Conservation (phyloP, 2,113 vertebrate genomes). For the Bostrychus sinensis region DNA sequence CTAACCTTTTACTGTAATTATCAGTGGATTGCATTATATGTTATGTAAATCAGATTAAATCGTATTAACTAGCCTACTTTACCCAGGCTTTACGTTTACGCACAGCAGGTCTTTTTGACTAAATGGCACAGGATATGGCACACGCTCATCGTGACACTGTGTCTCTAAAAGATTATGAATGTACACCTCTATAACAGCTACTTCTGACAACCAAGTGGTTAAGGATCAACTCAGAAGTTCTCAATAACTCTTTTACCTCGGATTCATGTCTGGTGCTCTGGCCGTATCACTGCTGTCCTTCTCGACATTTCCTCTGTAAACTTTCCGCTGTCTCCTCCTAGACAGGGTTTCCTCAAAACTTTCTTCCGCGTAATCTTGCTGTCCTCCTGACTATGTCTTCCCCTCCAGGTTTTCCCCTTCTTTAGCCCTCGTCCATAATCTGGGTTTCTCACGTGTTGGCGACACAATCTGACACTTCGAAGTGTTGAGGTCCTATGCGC, state of each 20-base stretch:
- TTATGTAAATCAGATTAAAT: no score
- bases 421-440: constrained; percentile 42
- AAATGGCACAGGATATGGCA: no score
- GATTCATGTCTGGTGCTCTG: constrained; percentile 81
- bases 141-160: no score
- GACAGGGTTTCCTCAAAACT: constrained; percentile 24
- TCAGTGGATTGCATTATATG: no score
- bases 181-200: not conserved
- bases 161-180: no score
- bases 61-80: no score
- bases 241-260: constrained; percentile 71
- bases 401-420: constrained; percentile 26
- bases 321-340: constrained; percentile 39
- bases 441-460: constrained; percentile 62
- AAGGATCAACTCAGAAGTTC: constrained; percentile 21
- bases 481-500: constrained; percentile 57
- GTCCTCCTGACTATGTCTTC: constrained; percentile 12
- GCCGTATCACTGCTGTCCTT: constrained; percentile 57
- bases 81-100: no score
- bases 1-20: no score
- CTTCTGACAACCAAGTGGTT: not conserved
- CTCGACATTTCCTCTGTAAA: constrained; percentile 68
- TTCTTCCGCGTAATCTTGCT: constrained; percentile 42
- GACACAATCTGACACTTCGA: constrained; percentile 69
- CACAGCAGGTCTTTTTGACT: no score